Conservation (phyloP, 2,888 invertebrate genomes). For the Seladonia tumulorum region DNA sequence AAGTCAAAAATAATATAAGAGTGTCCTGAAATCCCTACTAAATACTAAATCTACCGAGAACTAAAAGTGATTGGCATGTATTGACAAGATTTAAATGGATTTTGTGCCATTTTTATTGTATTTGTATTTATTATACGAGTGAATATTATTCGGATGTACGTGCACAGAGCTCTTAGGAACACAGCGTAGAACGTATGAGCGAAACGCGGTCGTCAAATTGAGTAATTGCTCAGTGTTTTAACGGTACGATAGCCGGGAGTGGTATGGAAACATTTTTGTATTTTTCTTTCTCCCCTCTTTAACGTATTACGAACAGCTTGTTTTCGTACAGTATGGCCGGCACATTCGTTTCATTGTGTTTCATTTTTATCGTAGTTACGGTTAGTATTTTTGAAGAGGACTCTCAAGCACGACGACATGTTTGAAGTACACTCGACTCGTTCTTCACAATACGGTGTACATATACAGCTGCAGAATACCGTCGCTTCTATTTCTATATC, state of each 20-base stretch:
- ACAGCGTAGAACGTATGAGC: neutral
- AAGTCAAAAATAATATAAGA: no score
- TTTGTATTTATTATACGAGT: no score
- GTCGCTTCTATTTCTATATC: neutral
- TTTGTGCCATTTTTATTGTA: no score
- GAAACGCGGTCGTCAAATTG: neutral
- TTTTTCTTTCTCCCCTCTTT: slow-evolving; percentile 7
- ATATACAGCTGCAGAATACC: neutral
- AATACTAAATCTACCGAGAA: no score
- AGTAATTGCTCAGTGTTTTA: neutral
- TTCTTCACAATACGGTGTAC: slow-evolving; percentile 6
- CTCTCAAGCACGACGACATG: slow-evolving; percentile 15
- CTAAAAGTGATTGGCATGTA: no score
- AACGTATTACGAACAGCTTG: neutral
- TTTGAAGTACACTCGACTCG: slow-evolving; percentile 20
- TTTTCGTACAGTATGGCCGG: neutral
- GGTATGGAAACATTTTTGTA: neutral
- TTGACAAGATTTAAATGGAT: no score
- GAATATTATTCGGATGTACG: neutral
- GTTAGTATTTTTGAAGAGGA: slow-evolving; percentile 12
- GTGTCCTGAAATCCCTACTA: no score
- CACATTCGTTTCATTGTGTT: slow-evolving; percentile 25
- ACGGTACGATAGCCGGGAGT: neutral
- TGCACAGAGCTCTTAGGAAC: neutral
- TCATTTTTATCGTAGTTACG: slow-evolving; percentile 13